Evolutionary conservation across 2,797 vertebrate species (phyloP).

Genomic region (Carapus acus): DNA sequence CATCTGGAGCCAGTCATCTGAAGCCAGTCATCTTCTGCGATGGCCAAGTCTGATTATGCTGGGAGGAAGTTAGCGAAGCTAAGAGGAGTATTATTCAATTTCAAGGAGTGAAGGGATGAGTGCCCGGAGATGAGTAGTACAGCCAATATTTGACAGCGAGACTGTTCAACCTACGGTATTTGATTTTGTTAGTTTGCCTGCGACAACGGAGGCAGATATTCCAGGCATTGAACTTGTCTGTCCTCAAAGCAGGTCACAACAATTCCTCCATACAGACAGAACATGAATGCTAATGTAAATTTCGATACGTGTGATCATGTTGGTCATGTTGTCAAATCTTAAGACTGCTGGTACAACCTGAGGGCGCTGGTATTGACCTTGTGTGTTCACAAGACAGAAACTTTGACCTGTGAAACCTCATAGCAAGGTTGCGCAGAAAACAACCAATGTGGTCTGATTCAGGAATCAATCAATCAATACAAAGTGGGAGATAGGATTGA

Average conservation of each 20-base stretch:
- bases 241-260: neutral
- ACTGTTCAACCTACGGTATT: slow-evolving; percentile 12
- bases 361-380: neutral
- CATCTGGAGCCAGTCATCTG: slow-evolving; percentile 44
- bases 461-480: slow-evolving; percentile 19
- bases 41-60: slow-evolving; percentile 63
- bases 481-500: slow-evolving; percentile 8
- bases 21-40: slow-evolving; percentile 38
- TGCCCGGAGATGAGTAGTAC: slow-evolving; percentile 8
- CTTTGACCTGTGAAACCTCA: neutral
- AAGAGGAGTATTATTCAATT: slow-evolving; percentile 49
- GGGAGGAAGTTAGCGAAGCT: slow-evolving; percentile 58
- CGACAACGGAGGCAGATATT: neutral
- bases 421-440: neutral
- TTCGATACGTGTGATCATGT: too few species aligned
- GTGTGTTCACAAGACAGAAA: neutral
- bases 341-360: too few species aligned
- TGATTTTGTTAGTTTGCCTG: slow-evolving; percentile 5
- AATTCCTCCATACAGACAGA: neutral
- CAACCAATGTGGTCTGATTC: neutral
- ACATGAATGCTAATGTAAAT: neutral
- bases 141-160: slow-evolving; percentile 12
- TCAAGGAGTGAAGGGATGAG: slow-evolving; percentile 42
- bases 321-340: too few species aligned
- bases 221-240: neutral